Evolutionary conservation across 1,140 invertebrate genomes (phyloP), one percentile per base, ranked within the genome.

Genomic region (Pantala flavescens): DNA sequence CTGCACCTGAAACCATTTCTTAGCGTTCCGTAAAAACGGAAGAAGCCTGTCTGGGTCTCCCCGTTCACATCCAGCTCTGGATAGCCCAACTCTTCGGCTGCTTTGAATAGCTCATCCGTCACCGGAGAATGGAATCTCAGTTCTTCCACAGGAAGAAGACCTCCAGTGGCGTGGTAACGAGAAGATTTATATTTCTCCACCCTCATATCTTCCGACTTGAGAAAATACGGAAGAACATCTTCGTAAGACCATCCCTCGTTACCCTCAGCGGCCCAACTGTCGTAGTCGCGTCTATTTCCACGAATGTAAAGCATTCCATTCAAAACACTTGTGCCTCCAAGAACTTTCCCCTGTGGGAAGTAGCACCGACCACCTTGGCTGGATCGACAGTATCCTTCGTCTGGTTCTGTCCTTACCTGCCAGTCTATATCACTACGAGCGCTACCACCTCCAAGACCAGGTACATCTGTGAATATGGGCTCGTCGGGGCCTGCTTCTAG

Each of bases 401-500:
- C 93, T 0, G 94, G 93, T 12, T 90, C 89, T 14, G 95, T 97
- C 82, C 93, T 89, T 82, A 94, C 97, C 82, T 94, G 90, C 96
- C 96, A 98, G 84, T 98, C 96, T 79, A 95, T 84, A 12, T 93
- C 89, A 0, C 90, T 89, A 5, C 93, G 85, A 78, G 93, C 91
- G 11, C 87, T 87, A 76, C 92, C 93, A 0, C 90, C 90, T 16
- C 89, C 89, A 63, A 94, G 79, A 0, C 90, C 86, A 0, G 92
- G 92, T 10, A 95, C 93, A 79, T 92, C 90, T 0, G 91, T 90
- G 43, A 94, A 90, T 78, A 93, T 89, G 0, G 90, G 90, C 78
- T 96, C 94, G 73, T 93, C 90, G 0, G 91, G 92, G 0, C 95
- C 95, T 0, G 94, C 94, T 83, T 97, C 95, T 23, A 97, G 77